Conservation (phyloP, 2,113 vertebrate species). For the Corythaixoides concolor region DNA sequence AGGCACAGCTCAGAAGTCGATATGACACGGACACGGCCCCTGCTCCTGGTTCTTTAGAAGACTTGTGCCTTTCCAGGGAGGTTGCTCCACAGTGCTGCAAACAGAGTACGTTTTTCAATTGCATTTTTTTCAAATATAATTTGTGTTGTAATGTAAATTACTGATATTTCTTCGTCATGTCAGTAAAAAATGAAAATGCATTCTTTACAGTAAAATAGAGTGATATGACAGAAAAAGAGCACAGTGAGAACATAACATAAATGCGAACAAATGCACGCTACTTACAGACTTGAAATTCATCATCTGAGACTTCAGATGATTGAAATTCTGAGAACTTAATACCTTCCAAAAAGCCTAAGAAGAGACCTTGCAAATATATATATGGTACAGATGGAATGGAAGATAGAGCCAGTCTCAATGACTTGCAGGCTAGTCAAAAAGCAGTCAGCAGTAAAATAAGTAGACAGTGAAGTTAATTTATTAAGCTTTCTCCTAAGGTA, state of each 20-base stretch:
- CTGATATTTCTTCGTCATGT: background rate
- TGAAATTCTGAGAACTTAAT: background rate
- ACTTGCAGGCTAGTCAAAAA: background rate
- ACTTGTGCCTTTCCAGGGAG: background rate
- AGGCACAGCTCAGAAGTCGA: background rate
- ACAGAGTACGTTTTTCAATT: background rate
- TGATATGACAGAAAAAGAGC: background rate
- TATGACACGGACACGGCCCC: background rate
- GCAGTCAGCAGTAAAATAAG: background rate
- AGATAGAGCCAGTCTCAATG: background rate
- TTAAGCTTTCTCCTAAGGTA: background rate
- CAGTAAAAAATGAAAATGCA: background rate
- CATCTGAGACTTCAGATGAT: background rate
- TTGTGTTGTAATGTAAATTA: background rate
- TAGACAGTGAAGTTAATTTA: background rate
- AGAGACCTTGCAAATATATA: background rate
- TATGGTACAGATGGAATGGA: background rate
- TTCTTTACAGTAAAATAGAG: background rate
- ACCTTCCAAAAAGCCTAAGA: background rate
- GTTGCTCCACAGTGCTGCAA: background rate
- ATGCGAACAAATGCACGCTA: background rate
- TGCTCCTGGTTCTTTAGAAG: background rate
- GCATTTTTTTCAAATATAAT: background rate
- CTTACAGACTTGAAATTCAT: accelerated
- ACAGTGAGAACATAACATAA: background rate